Base-by-base conservation (phyloP, 2,888 invertebrate species). In the Cantharis lateralis region DNA sequence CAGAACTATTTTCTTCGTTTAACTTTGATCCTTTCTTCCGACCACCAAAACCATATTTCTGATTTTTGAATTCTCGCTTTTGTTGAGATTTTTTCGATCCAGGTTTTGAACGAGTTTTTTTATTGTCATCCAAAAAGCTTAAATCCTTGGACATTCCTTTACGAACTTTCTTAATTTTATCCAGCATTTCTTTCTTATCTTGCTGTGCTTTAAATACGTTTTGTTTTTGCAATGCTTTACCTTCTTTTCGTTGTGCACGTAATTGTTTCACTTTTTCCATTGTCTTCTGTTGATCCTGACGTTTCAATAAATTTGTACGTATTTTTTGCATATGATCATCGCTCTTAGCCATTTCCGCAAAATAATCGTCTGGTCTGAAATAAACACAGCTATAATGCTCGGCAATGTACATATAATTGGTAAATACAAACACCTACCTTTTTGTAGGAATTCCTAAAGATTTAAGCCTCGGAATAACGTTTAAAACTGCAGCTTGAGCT, bases 281-380 rank as follows among this genome's bases (percentile, higher is more conserved):
- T 81, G 95, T 92, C 72, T 97, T 95, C 82, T 96, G 94, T 13
- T 94, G 93, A 13, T 93, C 92, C 85, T 98, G 95, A 85, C 96
- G 96, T 20, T 95, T 92, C 89, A 96, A 91, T 26, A 98, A 87
- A 84, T 94, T 94, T 85, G 94, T 91, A 69, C 97, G 91, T 0
- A 98, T 94, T 89, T 97, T 98, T 84, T 98, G 97, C 99, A 99
- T 99, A 84, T 99, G 99, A 32, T 92, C 93, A 89, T 99, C 99
- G 13, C 96, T 91, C 88, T 99, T 99, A 0, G 97, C 97, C 99
- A 99, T 99, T 90, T 99, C 97, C 0, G 99, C 99, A 89, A 98
- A 99, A 88, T 98, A 99, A 88, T 99, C 99, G 74, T 96, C 95
- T 0, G 99, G 99, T 70, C 95, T 90, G 79, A 24, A 48, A 48